Percentiles rank a stretch among this genome's conserved stretches.
These are phyloP conservation scores for Pseudococcus jackbeardsleyi DNA, from an alignment of 2,888 invertebrate species.

Conservation along the genomic window DNA sequence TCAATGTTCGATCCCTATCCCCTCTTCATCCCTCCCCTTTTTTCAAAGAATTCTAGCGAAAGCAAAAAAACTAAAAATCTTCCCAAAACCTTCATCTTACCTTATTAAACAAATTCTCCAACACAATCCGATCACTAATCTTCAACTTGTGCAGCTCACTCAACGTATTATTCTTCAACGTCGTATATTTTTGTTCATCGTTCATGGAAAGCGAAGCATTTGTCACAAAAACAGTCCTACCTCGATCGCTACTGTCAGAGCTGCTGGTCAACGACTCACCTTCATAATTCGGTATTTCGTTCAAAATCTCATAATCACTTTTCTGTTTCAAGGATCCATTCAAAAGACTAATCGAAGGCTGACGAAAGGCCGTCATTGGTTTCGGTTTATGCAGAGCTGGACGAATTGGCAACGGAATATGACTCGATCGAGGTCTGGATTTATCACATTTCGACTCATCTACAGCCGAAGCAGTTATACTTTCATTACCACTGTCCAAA, in stretches of 20 bases:
- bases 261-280: conserved; percentile 68
- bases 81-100: conserved; percentile 46
- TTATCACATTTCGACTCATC: conserved; percentile 25
- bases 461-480: not conserved
- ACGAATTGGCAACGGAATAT: conserved; percentile 68
- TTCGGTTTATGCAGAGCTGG: conserved; percentile 69
- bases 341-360: conserved; percentile 20
- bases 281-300: conserved; percentile 65
- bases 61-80: not conserved
- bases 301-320: conserved; percentile 39
- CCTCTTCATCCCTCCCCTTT: too few species aligned
- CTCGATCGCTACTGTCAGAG: conserved; percentile 67
- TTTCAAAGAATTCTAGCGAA: not conserved
- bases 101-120: conserved; percentile 66
- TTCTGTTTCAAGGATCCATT: conserved; percentile 38
- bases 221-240: conserved; percentile 71
- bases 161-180: conserved; percentile 69
- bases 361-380: conserved; percentile 67
- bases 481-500: conserved; percentile 61
- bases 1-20: too few species aligned
- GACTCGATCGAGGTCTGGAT: conserved; percentile 66
- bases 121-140: conserved; percentile 63
- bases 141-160: conserved; percentile 69
- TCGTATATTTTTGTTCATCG: not conserved
- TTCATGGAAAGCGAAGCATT: conserved; percentile 75